Evolutionary conservation across 2,113 vertebrate species (phyloP), one percentile per base, ranked within the genome.

Genomic region (Gavialis gangeticus): DNA sequence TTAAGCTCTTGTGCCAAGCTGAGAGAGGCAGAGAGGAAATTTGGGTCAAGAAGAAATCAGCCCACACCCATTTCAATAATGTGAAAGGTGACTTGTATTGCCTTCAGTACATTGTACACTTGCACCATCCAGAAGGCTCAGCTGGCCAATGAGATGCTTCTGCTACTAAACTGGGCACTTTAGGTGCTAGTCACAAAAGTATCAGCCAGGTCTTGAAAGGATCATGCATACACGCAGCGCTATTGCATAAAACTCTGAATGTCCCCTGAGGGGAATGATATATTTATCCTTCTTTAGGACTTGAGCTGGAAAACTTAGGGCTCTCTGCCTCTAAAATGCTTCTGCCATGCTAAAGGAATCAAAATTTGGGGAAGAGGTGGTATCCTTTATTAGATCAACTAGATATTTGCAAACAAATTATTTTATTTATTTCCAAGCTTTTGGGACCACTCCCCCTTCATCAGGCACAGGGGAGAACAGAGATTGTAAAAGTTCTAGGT

Each of bases 281-380:
- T 87, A 84, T 93, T 95, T 89, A 85, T 91, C 71, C 60, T 96
- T 86, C 90, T 80, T 89, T 93, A 2, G 6, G 75, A 92, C 89
- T 64, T 78, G 75, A 95, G 87, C 85, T 46, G 14, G 21, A 37
- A 73, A 73, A 73, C 24, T 12, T 46, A 19, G 12, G 24, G 34
- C 34, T 73, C 34, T 37, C 69, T 46, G 46, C 46, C 46, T 46
- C 46, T 46, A 46, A 46, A 46, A 46, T 46, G 46, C 46, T 9
- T 46, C 46, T 46, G 46, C 46, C 46, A 46, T 46, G 46, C 46
- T 46, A 46, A 46, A 46, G 46, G 46, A 46, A 46, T 46, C 46
- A 46, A 46, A 46, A 46, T 46, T 46, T 46, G 46, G 46, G 46
- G 46, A 46, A 46, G 46, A 46, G 46, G 46, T 46, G 46, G 8